Percentiles rank a stretch among this genome's conserved stretches.
Evolutionary conservation across 2,888 invertebrate species (phyloP).

Genomic region (Sarcophaga caerulescens): DNA sequence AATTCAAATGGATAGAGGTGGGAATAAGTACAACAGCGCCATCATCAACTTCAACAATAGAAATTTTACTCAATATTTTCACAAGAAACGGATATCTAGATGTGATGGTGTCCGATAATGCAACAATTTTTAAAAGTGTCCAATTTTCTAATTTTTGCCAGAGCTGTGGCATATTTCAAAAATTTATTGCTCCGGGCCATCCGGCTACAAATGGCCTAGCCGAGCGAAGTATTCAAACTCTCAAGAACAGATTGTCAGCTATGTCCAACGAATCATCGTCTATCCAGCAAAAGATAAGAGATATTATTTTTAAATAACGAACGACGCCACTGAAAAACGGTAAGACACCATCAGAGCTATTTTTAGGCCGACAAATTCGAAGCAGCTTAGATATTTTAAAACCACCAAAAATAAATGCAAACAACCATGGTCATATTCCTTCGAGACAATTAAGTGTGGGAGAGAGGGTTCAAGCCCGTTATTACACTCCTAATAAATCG

Average conservation of each 20-base stretch:
- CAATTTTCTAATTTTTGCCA: constrained; percentile 10
- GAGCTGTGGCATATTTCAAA: constrained; percentile 1
- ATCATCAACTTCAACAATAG: no score
- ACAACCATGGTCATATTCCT: neutral
- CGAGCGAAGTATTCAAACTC: neutral
- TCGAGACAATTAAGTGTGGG: constrained; percentile 38
- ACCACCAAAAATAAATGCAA: neutral
- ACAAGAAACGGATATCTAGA: neutral
- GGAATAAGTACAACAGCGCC: constrained; percentile 16
- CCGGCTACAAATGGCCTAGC: constrained; percentile 12
- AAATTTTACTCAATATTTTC: no score
- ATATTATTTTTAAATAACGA: neutral
- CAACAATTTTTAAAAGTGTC: neutral
- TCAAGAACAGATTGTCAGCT: neutral
- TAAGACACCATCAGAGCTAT: constrained; percentile 2
- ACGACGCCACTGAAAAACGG: neutral
- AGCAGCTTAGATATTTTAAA: neutral
- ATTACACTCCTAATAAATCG: constrained; percentile 23
- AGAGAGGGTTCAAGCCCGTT: constrained; percentile 34
- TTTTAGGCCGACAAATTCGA: constrained; percentile 4
- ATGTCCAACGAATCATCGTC: constrained; percentile 11
- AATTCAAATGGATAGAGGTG: constrained; percentile 48
- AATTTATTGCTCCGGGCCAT: neutral
- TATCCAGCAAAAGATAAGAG: neutral
- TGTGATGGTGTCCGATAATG: neutral